A percentile compares a stretch with the other conserved stretches of the same genome.
phyloP scores from a whole-genome alignment of 2,888 invertebrate genomes.

The Ochlodes sylvanus region DNA sequence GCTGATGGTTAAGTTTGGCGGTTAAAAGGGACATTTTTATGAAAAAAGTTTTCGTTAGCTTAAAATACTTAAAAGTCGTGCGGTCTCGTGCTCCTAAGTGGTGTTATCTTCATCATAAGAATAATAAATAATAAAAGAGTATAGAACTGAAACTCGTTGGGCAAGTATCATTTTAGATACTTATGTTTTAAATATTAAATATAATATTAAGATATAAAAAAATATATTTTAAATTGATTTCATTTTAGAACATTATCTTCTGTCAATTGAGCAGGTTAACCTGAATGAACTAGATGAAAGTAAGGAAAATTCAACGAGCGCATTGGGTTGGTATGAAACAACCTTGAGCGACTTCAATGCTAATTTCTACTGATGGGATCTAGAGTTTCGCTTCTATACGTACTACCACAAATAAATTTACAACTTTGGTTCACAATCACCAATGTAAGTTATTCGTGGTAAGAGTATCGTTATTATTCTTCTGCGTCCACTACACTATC shows the following conservation, averaged over 20 bases:
- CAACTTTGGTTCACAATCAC: background rate
- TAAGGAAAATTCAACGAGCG: too few species aligned
- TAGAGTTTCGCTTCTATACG: slow-evolving; percentile 3
- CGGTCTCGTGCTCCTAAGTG: background rate
- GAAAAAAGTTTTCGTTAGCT: too few species aligned
- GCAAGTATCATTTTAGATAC: background rate
- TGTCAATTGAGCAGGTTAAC: too few species aligned
- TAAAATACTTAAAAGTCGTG: background rate
- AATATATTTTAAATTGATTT: too few species aligned
- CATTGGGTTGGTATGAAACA: too few species aligned
- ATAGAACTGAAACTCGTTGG: background rate
- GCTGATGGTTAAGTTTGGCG: background rate
- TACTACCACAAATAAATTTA: slow-evolving; percentile 3
- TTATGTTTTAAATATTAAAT: too few species aligned
- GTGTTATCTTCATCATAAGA: slow-evolving; percentile 4
- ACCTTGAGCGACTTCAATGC: too few species aligned
- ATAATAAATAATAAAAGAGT: background rate
- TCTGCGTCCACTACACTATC: background rate
- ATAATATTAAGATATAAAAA: too few species aligned
- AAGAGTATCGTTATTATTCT: background rate
- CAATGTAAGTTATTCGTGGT: too few species aligned
- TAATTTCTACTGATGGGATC: background rate
- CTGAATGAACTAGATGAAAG: too few species aligned
- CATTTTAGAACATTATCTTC: too few species aligned
- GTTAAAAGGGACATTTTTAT: too few species aligned